Evolutionary conservation across 2,113 vertebrate genomes (phyloP).

Genomic region (Rattus rattus): DNA sequence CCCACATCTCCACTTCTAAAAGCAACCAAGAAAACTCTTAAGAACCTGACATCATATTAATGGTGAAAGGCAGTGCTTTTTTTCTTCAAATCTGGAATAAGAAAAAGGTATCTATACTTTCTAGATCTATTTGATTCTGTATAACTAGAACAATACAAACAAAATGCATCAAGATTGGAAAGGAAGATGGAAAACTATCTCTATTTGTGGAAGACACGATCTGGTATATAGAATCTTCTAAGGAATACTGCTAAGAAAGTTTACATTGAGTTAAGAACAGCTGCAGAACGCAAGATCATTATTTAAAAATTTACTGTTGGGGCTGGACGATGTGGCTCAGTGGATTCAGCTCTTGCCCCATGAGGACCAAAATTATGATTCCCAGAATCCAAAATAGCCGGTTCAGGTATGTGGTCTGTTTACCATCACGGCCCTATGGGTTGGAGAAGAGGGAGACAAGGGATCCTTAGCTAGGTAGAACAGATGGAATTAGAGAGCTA

Average conservation of each 20-base stretch:
- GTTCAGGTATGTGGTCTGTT: not conserved
- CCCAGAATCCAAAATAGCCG: not conserved
- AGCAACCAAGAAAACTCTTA: not conserved
- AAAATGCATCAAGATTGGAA: not conserved
- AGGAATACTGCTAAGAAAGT: not conserved
- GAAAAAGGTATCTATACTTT: not conserved
- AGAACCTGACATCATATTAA: not conserved
- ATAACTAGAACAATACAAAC: not conserved
- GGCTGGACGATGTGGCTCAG: not conserved
- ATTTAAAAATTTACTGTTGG: not conserved
- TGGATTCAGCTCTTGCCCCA: not conserved
- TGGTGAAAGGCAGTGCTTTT: not conserved
- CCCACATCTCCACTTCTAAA: not conserved
- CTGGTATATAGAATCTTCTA: not conserved
- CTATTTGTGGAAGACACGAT: not conserved
- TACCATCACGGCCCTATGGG: too few relatives aligned
- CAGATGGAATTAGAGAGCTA: not conserved
- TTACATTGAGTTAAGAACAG: not conserved
- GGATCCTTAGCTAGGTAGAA: too few relatives aligned
- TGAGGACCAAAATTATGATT: not conserved
- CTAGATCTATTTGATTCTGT: not conserved
- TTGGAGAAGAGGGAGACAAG: not conserved
- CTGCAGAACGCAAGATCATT: not conserved
- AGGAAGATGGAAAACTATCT: not conserved
- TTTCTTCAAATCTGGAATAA: not conserved